These are phyloP conservation scores for Noctua comes DNA, from an alignment of 2,888 invertebrate genomes.

Conservation along the genomic window DNA sequence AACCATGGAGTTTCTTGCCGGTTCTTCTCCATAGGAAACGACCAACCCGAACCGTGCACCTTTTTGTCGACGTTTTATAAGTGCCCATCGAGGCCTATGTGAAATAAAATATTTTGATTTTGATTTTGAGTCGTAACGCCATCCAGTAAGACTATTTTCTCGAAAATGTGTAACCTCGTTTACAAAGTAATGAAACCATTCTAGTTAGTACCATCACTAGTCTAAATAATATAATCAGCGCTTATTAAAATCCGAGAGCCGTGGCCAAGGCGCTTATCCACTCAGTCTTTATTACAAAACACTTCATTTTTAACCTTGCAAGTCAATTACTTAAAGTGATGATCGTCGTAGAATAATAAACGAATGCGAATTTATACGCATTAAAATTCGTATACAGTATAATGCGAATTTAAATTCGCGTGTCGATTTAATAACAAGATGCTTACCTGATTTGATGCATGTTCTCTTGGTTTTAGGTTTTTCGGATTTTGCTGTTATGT, in stretches of 20 bases:
- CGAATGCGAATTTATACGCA: slow-evolving; percentile 29
- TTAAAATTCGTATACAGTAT: slow-evolving; percentile 40
- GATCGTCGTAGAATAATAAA: slow-evolving; percentile 62
- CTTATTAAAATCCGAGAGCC: slow-evolving; percentile 19
- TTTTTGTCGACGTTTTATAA: too few relatives aligned
- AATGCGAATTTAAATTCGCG: slow-evolving; percentile 25
- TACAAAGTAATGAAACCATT: background rate
- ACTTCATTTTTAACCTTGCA: slow-evolving; percentile 61
- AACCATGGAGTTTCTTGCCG: too few relatives aligned
- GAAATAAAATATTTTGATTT: too few relatives aligned
- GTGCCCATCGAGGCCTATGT: too few relatives aligned
- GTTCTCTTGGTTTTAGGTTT: background rate
- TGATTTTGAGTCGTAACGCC: background rate
- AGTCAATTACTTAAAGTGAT: slow-evolving; percentile 58
- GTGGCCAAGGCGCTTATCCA: slow-evolving; percentile 21
- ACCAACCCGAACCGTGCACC: too few relatives aligned
- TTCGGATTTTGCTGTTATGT: background rate
- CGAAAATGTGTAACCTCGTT: background rate
- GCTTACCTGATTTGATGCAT: background rate
- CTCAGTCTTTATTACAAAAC: slow-evolving; percentile 20
- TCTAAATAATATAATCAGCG: background rate
- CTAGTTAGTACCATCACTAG: background rate
- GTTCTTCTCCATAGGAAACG: too few relatives aligned
- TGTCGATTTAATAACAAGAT: slow-evolving; percentile 10
- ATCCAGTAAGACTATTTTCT: background rate